phyloP scores from a whole-genome alignment of 1,140 invertebrate genomes.

The Aphis gossypii region DNA sequence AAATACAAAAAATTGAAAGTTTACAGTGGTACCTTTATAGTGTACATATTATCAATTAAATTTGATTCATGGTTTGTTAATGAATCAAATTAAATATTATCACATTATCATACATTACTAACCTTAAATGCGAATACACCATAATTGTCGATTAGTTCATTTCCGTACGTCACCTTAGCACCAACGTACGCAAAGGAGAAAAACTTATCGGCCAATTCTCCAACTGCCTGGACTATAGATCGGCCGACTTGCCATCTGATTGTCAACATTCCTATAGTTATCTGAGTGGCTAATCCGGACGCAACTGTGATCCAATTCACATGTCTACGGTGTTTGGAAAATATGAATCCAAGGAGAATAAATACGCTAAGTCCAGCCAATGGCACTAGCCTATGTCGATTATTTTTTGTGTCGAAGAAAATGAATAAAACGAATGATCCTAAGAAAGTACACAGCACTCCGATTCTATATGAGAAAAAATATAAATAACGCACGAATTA shows the following conservation, averaged over 20 bases:
- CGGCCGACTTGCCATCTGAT: constrained; percentile 84
- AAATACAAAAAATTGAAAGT: neutral
- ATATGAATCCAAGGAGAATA: constrained; percentile 64
- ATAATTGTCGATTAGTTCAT: constrained; percentile 68
- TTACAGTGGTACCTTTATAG: neutral
- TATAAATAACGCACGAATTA: neutral
- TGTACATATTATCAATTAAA: neutral
- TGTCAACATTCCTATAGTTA: constrained; percentile 84
- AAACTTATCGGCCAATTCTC: constrained; percentile 81
- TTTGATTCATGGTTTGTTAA: neutral
- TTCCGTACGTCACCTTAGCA: constrained; percentile 85
- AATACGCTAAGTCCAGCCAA: constrained; percentile 71
- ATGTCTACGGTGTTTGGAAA: constrained; percentile 71
- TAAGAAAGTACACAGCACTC: constrained; percentile 64
- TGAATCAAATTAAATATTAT: neutral
- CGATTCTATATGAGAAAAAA: constrained; percentile 21
- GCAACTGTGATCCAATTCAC: constrained; percentile 81
- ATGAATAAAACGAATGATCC: constrained; percentile 69
- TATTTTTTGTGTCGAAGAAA: constrained; percentile 71
- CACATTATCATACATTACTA: constrained; percentile 63
- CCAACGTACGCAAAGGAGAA: constrained; percentile 80
- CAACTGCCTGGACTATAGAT: constrained; percentile 79
- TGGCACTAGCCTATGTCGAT: constrained; percentile 73
- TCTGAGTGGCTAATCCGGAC: constrained; percentile 84
- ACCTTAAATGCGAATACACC: constrained; percentile 84